Conservation (phyloP, 2,797 vertebrate genomes). For the Peromyscus eremicus region DNA sequence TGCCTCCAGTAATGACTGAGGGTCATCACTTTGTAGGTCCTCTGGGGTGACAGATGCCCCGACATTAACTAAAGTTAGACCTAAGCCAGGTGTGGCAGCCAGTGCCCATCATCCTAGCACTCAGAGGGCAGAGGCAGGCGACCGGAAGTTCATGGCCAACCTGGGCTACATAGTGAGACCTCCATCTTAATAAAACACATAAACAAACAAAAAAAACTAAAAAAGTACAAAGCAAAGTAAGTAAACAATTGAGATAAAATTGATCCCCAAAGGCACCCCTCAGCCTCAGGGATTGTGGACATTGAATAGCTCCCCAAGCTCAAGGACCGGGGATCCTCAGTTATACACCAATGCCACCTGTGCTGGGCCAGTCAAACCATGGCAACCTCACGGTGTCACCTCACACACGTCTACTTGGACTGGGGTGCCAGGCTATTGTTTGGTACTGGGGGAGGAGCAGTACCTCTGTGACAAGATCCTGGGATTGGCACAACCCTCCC, state of each 20-base stretch:
- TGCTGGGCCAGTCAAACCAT: background rate
- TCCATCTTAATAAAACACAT: background rate
- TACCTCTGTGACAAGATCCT: background rate
- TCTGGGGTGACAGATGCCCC: background rate
- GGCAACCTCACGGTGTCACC: background rate
- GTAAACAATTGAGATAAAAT: background rate
- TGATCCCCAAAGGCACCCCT: background rate
- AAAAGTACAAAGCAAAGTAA: background rate
- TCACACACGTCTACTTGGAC: background rate
- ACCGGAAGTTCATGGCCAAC: background rate
- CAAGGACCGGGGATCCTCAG: background rate
- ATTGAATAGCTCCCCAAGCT: background rate
- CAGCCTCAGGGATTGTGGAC: background rate
- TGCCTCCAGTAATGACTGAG: background rate
- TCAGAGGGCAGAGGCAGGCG: background rate
- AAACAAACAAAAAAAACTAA: background rate
- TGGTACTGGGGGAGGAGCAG: slow-evolving; percentile 6
- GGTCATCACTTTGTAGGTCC: background rate
- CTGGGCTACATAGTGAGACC: background rate
- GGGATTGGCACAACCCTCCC: background rate
- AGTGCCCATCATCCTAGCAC: background rate
- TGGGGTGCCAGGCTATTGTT: slow-evolving; percentile 57
- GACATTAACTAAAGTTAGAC: background rate
- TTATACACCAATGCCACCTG: background rate
- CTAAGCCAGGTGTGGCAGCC: background rate